phyloP scores from a whole-genome alignment of 2,797 vertebrate species.

The Sternarchorhynchus goeldii region DNA sequence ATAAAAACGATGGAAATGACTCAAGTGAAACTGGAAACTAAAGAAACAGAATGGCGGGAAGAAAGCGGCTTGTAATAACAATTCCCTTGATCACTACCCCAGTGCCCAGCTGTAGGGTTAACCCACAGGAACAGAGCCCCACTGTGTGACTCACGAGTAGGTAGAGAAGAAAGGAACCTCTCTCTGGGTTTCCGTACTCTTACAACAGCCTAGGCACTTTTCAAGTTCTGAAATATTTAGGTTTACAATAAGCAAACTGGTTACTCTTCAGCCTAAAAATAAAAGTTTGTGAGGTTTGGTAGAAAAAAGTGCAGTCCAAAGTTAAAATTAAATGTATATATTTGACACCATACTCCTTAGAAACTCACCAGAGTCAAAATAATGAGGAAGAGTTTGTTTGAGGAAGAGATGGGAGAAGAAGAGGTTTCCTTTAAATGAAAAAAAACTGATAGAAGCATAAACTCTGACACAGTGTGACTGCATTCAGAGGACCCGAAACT shows the following conservation, averaged over 20 bases:
- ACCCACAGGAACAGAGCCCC: constrained; percentile 44
- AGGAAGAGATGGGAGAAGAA: constrained; percentile 53
- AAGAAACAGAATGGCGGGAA: constrained; percentile 69
- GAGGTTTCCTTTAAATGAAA: constrained; percentile 62
- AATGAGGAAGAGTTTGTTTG: constrained; percentile 62
- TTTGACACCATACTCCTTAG: too few species aligned
- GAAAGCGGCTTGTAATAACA: constrained; percentile 47
- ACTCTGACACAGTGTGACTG: constrained; percentile 58
- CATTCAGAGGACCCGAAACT: constrained; percentile 5
- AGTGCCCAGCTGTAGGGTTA: constrained; percentile 44
- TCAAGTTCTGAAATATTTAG: constrained; percentile 2
- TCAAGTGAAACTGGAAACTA: constrained; percentile 79
- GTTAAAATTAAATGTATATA: not conserved
- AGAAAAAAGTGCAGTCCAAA: not conserved
- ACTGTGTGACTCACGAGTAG: constrained; percentile 38
- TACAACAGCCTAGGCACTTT: constrained; percentile 15
- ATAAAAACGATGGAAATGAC: constrained; percentile 78
- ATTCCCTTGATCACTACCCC: constrained; percentile 43
- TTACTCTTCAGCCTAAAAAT: constrained; percentile 7
- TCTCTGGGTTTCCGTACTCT: constrained; percentile 17
- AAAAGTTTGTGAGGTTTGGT: constrained; percentile 7
- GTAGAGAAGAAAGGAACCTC: constrained; percentile 22
- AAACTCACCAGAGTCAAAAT: constrained; percentile 9
- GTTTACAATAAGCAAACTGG: not conserved
- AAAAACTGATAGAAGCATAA: constrained; percentile 65